Evolutionary conservation across 2,888 invertebrate species (phyloP).

Genomic region (Zygaena filipendulae): DNA sequence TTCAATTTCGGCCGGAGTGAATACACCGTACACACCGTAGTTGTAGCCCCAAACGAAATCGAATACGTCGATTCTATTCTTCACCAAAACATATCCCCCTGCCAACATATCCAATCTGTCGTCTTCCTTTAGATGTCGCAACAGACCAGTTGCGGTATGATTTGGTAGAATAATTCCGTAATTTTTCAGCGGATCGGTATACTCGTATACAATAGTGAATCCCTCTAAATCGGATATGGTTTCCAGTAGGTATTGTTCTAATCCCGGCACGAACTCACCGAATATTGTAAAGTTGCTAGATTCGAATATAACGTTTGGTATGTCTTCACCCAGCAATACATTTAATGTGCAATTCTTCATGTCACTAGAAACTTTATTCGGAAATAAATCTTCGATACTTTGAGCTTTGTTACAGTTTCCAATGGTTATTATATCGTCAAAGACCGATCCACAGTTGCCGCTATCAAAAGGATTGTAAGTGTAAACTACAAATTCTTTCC

Average conservation of each 20-base stretch:
- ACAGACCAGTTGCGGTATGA: conserved; percentile 29
- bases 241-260: conserved; percentile 35
- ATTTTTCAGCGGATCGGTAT: conserved; percentile 14
- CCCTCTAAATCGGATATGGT: conserved; percentile 26
- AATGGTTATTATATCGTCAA: conserved; percentile 20
- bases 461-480: conserved; percentile 30
- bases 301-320: conserved; percentile 26
- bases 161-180: conserved; percentile 31
- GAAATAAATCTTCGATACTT: conserved; percentile 16
- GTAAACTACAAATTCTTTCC: conserved; percentile 17
- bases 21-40: conserved; percentile 25
- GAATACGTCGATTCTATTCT: conserved; percentile 31
- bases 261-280: conserved; percentile 22
- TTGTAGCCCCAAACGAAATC: conserved; percentile 36
- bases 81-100: conserved; percentile 31
- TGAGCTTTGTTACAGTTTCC: conserved; percentile 22
- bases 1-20: conserved; percentile 23
- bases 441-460: conserved; percentile 25
- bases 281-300: conserved; percentile 21
- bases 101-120: conserved; percentile 27
- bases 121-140: conserved; percentile 23
- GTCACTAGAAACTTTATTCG: conserved; percentile 13
- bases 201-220: conserved; percentile 23
- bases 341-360: conserved; percentile 27
- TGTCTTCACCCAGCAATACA: conserved; percentile 25